Evolutionary conservation across 2,888 invertebrate genomes (phyloP).

Genomic region (Buathra laborator): DNA sequence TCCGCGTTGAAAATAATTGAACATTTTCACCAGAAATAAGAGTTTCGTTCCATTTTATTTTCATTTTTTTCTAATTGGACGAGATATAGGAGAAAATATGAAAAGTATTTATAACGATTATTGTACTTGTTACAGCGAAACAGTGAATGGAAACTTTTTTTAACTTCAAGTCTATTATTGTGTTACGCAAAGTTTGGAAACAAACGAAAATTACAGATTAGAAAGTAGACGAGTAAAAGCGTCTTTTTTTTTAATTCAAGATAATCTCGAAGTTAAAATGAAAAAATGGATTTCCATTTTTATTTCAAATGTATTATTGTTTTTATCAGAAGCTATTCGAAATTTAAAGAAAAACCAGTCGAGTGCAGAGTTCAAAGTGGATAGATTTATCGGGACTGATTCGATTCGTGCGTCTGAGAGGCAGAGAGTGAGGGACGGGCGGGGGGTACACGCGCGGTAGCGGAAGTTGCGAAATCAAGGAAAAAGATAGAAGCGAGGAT

Average conservation of each 20-base stretch:
- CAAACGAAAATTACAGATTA: too few relatives aligned
- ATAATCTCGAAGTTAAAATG: too few relatives aligned
- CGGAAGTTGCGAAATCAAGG: constrained; percentile 69
- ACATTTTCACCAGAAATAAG: constrained; percentile 32
- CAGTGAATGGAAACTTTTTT: neutral
- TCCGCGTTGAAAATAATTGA: constrained; percentile 52
- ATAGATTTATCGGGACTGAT: constrained; percentile 37
- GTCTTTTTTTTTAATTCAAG: too few relatives aligned
- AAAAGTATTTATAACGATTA: neutral
- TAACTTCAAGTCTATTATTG: neutral
- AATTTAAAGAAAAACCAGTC: neutral
- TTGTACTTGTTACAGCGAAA: neutral
- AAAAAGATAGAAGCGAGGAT: constrained; percentile 63
- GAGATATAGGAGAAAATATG: neutral
- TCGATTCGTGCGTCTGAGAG: constrained; percentile 26
- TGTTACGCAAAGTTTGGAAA: neutral
- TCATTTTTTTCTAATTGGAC: neutral
- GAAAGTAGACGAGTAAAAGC: too few relatives aligned
- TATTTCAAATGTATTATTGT: neutral
- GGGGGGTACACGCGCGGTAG: constrained; percentile 2
- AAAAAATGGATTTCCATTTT: neutral
- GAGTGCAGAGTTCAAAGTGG: neutral
- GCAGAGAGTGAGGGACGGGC: neutral
- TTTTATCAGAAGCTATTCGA: neutral
- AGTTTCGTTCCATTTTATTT: constrained; percentile 19